phyloP scores from a whole-genome alignment of 2,888 invertebrate genomes.

The Dryomyza anilis region DNA sequence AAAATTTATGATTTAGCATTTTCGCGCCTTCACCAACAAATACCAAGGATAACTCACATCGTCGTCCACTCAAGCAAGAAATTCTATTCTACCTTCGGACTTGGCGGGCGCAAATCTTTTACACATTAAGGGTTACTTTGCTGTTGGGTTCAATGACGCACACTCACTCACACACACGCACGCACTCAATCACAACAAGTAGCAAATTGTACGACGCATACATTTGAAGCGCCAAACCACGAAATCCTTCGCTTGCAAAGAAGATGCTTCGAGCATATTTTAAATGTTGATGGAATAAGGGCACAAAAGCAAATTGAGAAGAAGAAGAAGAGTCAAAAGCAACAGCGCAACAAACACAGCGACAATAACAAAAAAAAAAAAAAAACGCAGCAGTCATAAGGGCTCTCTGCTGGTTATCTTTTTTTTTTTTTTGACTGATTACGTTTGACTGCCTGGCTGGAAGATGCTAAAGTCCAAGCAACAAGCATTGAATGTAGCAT shows the following conservation, averaged over 20 bases:
- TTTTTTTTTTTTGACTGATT: too few relatives aligned
- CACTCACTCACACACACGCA: background rate
- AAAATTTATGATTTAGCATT: too few relatives aligned
- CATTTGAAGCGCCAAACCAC: background rate
- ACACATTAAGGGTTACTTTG: background rate
- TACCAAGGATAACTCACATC: too few relatives aligned
- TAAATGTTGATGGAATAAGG: conserved; percentile 17
- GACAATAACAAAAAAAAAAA: background rate
- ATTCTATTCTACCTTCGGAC: too few relatives aligned
- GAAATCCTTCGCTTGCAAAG: background rate
- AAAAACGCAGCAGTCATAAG: too few relatives aligned
- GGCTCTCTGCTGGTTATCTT: background rate
- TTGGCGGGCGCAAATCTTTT: too few relatives aligned
- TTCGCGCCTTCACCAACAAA: too few relatives aligned
- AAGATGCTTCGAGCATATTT: background rate
- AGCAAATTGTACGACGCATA: background rate
- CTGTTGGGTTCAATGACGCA: background rate
- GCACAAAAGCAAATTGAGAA: too few relatives aligned
- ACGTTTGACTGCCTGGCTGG: too few relatives aligned
- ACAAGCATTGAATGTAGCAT: too few relatives aligned
- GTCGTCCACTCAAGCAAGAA: too few relatives aligned
- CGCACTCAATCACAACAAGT: background rate
- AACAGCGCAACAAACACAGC: background rate
- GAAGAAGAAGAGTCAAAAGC: background rate
- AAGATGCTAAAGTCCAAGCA: too few relatives aligned